Evolutionary conservation across 2,113 vertebrate genomes (phyloP), one percentile per base, ranked within the genome.

Genomic region (Piprites chloris): DNA sequence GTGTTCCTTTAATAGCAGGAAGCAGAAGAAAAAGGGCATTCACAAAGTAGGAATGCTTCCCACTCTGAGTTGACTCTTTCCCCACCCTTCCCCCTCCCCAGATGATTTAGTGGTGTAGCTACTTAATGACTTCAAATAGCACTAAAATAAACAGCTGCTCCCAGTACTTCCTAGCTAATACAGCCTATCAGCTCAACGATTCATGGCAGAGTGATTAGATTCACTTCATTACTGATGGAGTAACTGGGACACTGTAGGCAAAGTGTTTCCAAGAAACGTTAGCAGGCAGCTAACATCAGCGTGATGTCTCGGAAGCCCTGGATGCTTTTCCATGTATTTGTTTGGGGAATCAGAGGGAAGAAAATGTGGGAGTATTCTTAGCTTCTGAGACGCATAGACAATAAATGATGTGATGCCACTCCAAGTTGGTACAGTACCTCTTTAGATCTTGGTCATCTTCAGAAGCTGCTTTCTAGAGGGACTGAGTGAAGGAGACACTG

Each of bases 131-230:
- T 89, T 97, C 72, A 90, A 44, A 93, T 42, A 73, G 65, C 88
- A 67, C 83, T 96, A 92, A 89, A 93, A 94, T 87, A 96, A 96
- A 94, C 90, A 96, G 91, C 92, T 96, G 89, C 88, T 97, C 74
- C 65, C 53, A 85, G 42, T 87, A 56, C 79, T 94, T 97, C 87
- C 53, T 84, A 90, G 92, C 86, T 94, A 74, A 95, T 95, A 91
- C 53, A 96, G 88, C 62, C 91, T 66, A 79, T 90, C 95, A 81
- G 79, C 78, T 96, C 95, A 91, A 49, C 5, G 75, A 92, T 66
- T 95, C 95, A 77, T 49, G 94, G 93, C 95, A 90, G 90, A 96
- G 58, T 28, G 6, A 87, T 97, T 96, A 96, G 94, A 94, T 90
- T 65, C 89, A 92, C 93, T 87, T 89, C 53, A 85, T 93, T 92